phyloP scores from a whole-genome alignment of 2,113 vertebrate species.

The Mastomys coucha region DNA sequence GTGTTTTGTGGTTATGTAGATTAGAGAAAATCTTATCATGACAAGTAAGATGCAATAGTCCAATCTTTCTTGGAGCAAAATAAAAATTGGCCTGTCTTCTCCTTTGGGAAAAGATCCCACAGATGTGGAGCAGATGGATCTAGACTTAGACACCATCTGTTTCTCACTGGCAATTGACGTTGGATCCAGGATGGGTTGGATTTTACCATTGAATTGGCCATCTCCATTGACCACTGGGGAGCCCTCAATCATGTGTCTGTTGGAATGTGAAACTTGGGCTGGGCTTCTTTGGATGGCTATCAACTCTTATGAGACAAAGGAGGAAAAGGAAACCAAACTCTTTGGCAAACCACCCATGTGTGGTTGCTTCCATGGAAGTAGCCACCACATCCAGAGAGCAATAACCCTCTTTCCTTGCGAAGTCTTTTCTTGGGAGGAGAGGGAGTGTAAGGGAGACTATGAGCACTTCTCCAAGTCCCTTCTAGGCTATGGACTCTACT shows the following conservation, averaged over 20 bases:
- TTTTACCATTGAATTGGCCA: conserved; percentile 59
- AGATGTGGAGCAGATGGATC: conserved; percentile 72
- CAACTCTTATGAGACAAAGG: not conserved
- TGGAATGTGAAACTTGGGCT: conserved; percentile 67
- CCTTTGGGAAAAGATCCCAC: conserved; percentile 47
- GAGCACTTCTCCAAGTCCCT: not conserved
- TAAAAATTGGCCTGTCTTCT: conserved; percentile 63
- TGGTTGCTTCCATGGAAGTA: not conserved
- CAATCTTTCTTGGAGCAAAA: conserved; percentile 58
- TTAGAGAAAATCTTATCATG: conserved; percentile 74
- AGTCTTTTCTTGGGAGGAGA: not conserved
- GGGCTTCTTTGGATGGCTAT: conserved; percentile 52
- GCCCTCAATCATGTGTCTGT: conserved; percentile 65
- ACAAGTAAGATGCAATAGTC: conserved; percentile 57
- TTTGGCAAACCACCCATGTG: not conserved
- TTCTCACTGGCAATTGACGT: conserved; percentile 74
- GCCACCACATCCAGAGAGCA: not conserved
- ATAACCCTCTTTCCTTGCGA: not conserved
- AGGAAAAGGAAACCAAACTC: conserved; percentile 41
- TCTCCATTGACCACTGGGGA: conserved; percentile 36
- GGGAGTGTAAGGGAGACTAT: not conserved
- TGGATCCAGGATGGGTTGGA: conserved; percentile 16
- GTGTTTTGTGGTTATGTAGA: conserved; percentile 62
- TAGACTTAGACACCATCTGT: conserved; percentile 68
- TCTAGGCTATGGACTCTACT: not conserved